phyloP scores from a whole-genome alignment of 2,888 invertebrate species.

The Sylvicola cinctus region DNA sequence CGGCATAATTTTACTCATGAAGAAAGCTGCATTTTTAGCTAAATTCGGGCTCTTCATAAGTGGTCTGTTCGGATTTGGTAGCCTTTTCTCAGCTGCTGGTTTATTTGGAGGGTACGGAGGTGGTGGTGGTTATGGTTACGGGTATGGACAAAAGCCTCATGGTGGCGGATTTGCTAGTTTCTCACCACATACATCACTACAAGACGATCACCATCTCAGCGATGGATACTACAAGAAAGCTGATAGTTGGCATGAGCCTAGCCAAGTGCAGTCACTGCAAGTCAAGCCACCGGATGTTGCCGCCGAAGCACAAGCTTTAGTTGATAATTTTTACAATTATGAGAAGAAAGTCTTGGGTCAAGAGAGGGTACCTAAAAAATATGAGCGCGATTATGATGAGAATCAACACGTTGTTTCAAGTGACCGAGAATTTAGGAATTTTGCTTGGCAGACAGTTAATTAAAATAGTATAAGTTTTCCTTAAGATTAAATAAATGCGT shows the following conservation, averaged over 20 bases:
- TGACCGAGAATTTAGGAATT: slow-evolving; percentile 7
- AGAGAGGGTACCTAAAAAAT: slow-evolving; percentile 12
- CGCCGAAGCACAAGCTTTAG: slow-evolving; percentile 6
- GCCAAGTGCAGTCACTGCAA: background rate
- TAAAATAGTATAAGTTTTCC: too few relatives aligned
- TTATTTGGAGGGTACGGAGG: slow-evolving; percentile 12
- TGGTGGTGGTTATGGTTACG: slow-evolving; percentile 9
- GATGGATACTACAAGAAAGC: slow-evolving; percentile 1
- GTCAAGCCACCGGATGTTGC: slow-evolving; percentile 16
- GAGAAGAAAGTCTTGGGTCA: slow-evolving; percentile 15
- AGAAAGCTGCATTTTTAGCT: slow-evolving; percentile 54
- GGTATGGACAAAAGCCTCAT: slow-evolving; percentile 6
- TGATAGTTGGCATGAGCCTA: background rate
- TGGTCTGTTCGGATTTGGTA: slow-evolving; percentile 40
- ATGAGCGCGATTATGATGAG: slow-evolving; percentile 5
- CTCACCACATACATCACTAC: too few relatives aligned
- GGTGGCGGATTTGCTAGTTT: slow-evolving; percentile 6
- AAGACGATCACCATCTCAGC: background rate
- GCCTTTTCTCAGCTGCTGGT: slow-evolving; percentile 17
- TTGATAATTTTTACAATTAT: slow-evolving; percentile 22
- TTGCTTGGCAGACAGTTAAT: slow-evolving; percentile 1
- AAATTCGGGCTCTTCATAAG: slow-evolving; percentile 52
- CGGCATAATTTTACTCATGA: slow-evolving; percentile 44
- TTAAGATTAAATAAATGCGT: too few relatives aligned
- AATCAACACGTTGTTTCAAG: background rate